Evolutionary conservation across 2,888 invertebrate genomes (phyloP).

Genomic region (Drosophila colorata): DNA sequence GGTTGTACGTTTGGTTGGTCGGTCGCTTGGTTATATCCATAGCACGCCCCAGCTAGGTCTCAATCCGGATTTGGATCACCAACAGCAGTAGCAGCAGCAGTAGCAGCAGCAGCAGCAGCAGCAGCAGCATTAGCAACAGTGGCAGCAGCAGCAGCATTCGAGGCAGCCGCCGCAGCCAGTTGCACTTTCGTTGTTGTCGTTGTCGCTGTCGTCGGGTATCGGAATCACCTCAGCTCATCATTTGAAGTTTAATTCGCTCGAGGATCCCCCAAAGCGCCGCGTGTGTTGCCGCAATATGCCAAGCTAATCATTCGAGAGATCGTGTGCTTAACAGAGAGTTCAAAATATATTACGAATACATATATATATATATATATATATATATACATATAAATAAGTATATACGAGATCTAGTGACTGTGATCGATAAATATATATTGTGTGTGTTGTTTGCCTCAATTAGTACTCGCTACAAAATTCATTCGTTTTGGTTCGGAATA

Average conservation of each 20-base stretch:
- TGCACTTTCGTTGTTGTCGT: slow-evolving; percentile 55
- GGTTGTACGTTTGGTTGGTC: slow-evolving; percentile 66
- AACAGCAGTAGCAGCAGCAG: slow-evolving; percentile 40
- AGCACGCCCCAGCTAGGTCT: slow-evolving; percentile 61
- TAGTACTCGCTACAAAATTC: slow-evolving; percentile 63
- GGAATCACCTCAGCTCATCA: slow-evolving; percentile 74
- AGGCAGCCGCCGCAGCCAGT: slow-evolving; percentile 54
- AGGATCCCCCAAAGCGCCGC: slow-evolving; percentile 47
- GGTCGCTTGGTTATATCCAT: slow-evolving; percentile 65
- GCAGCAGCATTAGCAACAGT: slow-evolving; percentile 36
- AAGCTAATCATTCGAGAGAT: slow-evolving; percentile 12
- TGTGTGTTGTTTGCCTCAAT: slow-evolving; percentile 18
- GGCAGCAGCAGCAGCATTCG: slow-evolving; percentile 42
- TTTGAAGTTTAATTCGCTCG: slow-evolving; percentile 44
- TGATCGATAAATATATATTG: slow-evolving; percentile 23
- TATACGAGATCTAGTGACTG: slow-evolving; percentile 42
- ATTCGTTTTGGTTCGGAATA: slow-evolving; percentile 79
- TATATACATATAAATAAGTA: neutral
- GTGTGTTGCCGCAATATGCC: slow-evolving; percentile 24
- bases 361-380: neutral
- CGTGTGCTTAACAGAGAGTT: slow-evolving; percentile 1
- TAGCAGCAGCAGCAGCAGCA: slow-evolving; percentile 41
- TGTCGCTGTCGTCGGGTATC: slow-evolving; percentile 58
- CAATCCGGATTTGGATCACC: slow-evolving; percentile 70
- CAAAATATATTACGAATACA: neutral